Percentiles rank a stretch among this genome's conserved stretches.
These are phyloP conservation scores for Pan troglodytes DNA, from an alignment of 2,113 vertebrate genomes.

Conservation along the genomic window NHGRI_mPanTro3-v2.1_pri NC_072420.2:33887501-33888000, in stretches of 20 bases:
- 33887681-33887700: background rate
- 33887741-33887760: background rate
- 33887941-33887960: background rate
- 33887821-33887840: background rate
- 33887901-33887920: background rate
- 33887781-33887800: background rate
- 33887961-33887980: rapidly evolving
- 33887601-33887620: background rate
- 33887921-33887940: rapidly evolving
- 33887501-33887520: background rate
- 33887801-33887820: background rate
- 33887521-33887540: background rate
- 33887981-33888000: too few species aligned
- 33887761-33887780: background rate
- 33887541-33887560: background rate
- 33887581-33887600: background rate
- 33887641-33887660: background rate
- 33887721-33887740: rapidly evolving
- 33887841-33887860: background rate
- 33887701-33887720: background rate
- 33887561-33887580: background rate
- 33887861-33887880: background rate
- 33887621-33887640: background rate
- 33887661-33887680: background rate
- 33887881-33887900: background rate